Base-by-base conservation (phyloP, 53 echinoderm and acorn worm genomes). In the Arbacia lixula region DNA sequence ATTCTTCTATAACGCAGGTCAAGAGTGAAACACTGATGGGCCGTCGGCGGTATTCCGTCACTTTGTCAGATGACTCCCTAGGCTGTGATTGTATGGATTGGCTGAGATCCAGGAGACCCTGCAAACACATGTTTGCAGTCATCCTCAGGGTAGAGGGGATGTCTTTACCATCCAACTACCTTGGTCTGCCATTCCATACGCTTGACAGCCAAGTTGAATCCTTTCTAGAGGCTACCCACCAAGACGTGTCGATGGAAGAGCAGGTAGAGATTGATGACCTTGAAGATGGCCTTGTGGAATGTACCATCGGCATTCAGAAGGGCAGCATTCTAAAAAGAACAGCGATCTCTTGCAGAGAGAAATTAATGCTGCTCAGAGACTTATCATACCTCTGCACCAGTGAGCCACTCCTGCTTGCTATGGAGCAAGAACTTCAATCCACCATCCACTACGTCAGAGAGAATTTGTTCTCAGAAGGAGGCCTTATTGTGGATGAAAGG, bases 61-160 rank as follows among this genome's bases (percentile, higher is more conserved):
- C 2, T 17, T 0, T 64, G 64, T 4, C 2, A 0, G 64, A 64
- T 16, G 5, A 12, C 4, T 32, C 64, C 6, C 64, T 17, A 6
- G 14, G 64, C 17, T 64, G 64, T 33, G 2, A 2, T 3, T 64
- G 64, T 17, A 64, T 64, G 34, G 64, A 64, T 16, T 33, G 3
- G 2, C 10, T 12, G 12, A 33, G 64, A 16, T 12, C 64, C 1
- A 8, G 64, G 5, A 9, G 10, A 17, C 64, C 64, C 10, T 64
- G 64, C 64, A 64, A 64, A 6, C 64, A 46, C 49, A 64, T 64
- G 64, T 30, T 64, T 12, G n/a, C n/a, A n/a, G n/a, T n/a, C n/a
- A n/a, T n/a, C n/a, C n/a, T n/a, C n/a, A 16, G 5, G 5, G 36
- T 64, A 12, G 64, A 4, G 35, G 64, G 3, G 26, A 33, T 12